Conservation (phyloP, 2,113 vertebrate genomes). For the Chionis minor region DNA sequence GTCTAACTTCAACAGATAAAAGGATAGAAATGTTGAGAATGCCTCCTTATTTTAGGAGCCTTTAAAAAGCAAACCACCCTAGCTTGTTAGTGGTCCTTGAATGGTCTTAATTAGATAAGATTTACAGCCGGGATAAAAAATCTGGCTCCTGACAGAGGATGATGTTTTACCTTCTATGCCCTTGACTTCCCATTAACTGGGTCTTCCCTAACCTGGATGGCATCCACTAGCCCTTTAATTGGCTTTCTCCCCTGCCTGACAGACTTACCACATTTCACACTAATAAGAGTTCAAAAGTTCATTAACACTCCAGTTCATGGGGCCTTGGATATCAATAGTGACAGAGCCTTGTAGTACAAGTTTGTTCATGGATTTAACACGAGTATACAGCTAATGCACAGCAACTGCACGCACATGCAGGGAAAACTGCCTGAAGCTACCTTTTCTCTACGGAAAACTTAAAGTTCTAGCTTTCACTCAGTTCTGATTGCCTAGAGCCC, state of each 20-base stretch:
- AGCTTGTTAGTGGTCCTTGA: neutral
- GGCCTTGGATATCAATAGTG: neutral
- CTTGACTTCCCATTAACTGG: neutral
- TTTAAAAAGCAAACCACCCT: neutral
- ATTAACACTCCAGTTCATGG: neutral
- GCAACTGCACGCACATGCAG: neutral
- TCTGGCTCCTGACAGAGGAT: neutral
- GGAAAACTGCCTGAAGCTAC: neutral
- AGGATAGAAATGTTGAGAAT: neutral
- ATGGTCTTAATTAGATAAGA: neutral
- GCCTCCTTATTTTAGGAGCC: neutral
- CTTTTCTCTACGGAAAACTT: neutral
- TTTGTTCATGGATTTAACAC: neutral
- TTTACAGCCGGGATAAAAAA: neutral
- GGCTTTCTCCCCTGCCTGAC: neutral
- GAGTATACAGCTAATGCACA: neutral
- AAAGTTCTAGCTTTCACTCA: neutral
- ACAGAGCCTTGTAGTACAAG: neutral
- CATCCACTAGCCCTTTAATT: neutral
- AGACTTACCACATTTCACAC: neutral
- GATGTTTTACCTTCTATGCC: neutral
- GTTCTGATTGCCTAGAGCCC: neutral
- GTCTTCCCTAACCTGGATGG: neutral
- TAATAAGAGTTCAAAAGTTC: neutral
- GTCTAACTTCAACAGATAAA: neutral